Evolutionary conservation across 1,140 invertebrate species (phyloP).

Genomic region (Aleiodes sp.): DNA sequence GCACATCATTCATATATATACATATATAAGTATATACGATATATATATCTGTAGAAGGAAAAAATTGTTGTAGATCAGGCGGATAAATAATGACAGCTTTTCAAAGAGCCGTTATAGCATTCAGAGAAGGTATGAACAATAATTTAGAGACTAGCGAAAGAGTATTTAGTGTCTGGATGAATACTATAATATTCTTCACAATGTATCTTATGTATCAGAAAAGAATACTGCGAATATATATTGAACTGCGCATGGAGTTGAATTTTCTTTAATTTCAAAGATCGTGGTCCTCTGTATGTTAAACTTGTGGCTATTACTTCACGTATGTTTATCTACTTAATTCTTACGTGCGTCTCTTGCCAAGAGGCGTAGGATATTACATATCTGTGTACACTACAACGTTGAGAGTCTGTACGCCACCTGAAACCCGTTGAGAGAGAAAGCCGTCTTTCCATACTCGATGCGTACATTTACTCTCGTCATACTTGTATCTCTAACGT

Average conservation of each 20-base stretch:
- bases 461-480: slow-evolving; percentile 44
- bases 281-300: slow-evolving; percentile 35
- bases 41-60: background rate
- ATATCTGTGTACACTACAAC: background rate
- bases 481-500: slow-evolving; percentile 39
- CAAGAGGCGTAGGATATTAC: background rate
- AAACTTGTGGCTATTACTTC: slow-evolving; percentile 50
- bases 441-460: slow-evolving; percentile 62
- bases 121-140: slow-evolving; percentile 3
- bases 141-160: slow-evolving; percentile 9
- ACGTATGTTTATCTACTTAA: slow-evolving; percentile 63
- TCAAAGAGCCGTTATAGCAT: slow-evolving; percentile 20
- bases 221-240: slow-evolving; percentile 10
- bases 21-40: background rate
- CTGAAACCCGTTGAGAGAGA: slow-evolving; percentile 62
- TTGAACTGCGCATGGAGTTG: background rate
- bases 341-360: slow-evolving; percentile 46
- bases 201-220: slow-evolving; percentile 9
- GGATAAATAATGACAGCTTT: slow-evolving; percentile 16
- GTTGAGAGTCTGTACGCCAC: slow-evolving; percentile 38
- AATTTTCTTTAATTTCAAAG: background rate
- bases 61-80: slow-evolving; percentile 6
- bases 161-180: background rate
- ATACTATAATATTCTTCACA: background rate
- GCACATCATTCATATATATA: no score